Conservation (phyloP, 1,140 invertebrate species). For the Aphis gossypii region DNA sequence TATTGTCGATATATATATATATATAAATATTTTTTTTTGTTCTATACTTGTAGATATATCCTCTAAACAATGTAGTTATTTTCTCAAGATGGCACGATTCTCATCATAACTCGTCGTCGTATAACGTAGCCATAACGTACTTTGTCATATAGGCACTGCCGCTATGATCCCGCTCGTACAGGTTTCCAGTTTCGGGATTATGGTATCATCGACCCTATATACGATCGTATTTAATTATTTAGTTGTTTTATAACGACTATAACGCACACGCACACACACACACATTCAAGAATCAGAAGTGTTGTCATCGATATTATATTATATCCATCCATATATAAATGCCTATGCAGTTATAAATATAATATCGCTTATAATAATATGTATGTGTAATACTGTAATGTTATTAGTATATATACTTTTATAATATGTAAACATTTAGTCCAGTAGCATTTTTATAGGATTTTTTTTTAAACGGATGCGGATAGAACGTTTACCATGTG, state of each 20-base stretch:
- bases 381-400: not conserved
- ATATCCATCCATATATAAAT: not conserved
- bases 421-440: not conserved
- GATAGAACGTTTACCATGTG: not conserved
- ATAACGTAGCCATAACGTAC: not conserved
- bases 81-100: constrained; percentile 50
- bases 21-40: constrained; percentile 24
- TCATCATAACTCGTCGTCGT: constrained; percentile 55
- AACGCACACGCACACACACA: not conserved
- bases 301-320: not conserved
- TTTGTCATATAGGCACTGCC: not conserved
- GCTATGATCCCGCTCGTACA: constrained; percentile 18
- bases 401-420: not conserved
- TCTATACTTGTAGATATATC: not conserved
- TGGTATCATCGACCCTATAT: constrained; percentile 43
- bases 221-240: constrained; percentile 29
- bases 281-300: not conserved
- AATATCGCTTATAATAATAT: not conserved
- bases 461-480: not conserved
- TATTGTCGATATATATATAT: not conserved
- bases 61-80: constrained; percentile 9
- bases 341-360: not conserved
- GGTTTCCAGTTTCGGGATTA: constrained; percentile 57
- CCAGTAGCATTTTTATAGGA: not conserved
- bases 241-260: constrained; percentile 17